Evolutionary conservation across 2,888 invertebrate species (phyloP), one percentile per base, ranked within the genome.

Genomic region (Miltochrista miniata): DNA sequence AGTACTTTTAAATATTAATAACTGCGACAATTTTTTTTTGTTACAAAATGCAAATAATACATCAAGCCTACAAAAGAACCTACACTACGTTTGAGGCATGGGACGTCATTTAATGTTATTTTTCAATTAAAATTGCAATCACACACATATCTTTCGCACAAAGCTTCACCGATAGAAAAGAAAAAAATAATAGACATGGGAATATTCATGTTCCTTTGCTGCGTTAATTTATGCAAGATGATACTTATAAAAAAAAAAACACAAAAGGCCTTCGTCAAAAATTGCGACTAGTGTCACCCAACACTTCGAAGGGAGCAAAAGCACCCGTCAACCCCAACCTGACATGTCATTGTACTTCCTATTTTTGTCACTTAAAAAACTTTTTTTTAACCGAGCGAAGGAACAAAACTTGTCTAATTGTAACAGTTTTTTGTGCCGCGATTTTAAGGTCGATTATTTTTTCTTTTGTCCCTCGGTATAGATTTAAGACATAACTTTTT

Each of bases 321-420:
- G 69, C 66, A 75, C 77, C 76, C 75, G 70, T 84, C 83, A 83
- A 82, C 85, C 86, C 89, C 77, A 83, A 87, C 81, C 81, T 85
- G 88, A 89, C 85, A 77, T 86, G 87, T 85, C 88, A 85, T 90
- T 91, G 90, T 90, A 70, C 68, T 79, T 76, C 79, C 79, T 82
- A 85, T 84, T 85, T 87, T 84, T 90, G 89, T 87, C 89, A 87
- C 86, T 85, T 85, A 80, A 81, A 82, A 74, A 68, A 72, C 3
- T 86, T 86, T 85, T 85, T 76, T 81, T 76, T 62, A 70, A 79
- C 78, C 74, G 71, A 75, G 73, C 62, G 61, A 76, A 79, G 77
- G 86, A 87, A 91, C 88, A 90, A 90, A 89, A 89, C 87, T 76
- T 74, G 68, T 89, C 82, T 91, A 90, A 91, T 91, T 90, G 91